Percentiles rank a stretch among this genome's conserved stretches.
These are phyloP conservation scores for Agrotis exclamationis DNA, from an alignment of 2,888 invertebrate genomes.

Conservation along the genomic window DNA sequence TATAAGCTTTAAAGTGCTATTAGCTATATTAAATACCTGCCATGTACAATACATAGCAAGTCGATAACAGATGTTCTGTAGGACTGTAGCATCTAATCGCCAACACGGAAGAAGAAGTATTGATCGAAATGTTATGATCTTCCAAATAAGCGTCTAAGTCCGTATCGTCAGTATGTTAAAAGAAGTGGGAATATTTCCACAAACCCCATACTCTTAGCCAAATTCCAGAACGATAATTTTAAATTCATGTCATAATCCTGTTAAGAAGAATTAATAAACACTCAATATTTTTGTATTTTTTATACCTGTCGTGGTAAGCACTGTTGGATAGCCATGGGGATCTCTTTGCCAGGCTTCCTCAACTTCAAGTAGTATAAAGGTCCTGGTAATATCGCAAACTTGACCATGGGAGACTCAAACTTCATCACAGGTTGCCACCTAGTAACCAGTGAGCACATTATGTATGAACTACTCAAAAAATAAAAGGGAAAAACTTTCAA, in stretches of 20 bases:
- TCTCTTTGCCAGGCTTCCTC: slow-evolving; percentile 90
- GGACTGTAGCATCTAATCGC: no score
- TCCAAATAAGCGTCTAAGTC: no score
- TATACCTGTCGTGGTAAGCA: slow-evolving; percentile 80
- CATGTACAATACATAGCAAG: no score
- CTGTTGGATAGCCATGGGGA: slow-evolving; percentile 88
- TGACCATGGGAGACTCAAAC: slow-evolving; percentile 79
- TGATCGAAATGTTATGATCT: no score
- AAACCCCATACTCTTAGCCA: not conserved
- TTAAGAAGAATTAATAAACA: not conserved
- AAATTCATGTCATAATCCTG: not conserved
- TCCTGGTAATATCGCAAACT: slow-evolving; percentile 89
- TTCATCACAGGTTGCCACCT: slow-evolving; percentile 86
- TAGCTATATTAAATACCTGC: not conserved
- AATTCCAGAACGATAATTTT: not conserved
- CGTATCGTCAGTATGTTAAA: no score
- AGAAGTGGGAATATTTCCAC: no score
- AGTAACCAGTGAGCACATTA: not conserved
- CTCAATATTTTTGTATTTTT: no score
- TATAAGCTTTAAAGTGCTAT: no score
- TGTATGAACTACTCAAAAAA: not conserved
- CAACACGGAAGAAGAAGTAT: no score
- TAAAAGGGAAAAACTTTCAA: no score
- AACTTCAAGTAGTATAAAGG: slow-evolving; percentile 92
- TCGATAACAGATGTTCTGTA: not conserved